Percentiles rank a stretch among this genome's conserved stretches.
phyloP scores from a whole-genome alignment of 2,888 invertebrate genomes.

The Clepsis dumicolana region DNA sequence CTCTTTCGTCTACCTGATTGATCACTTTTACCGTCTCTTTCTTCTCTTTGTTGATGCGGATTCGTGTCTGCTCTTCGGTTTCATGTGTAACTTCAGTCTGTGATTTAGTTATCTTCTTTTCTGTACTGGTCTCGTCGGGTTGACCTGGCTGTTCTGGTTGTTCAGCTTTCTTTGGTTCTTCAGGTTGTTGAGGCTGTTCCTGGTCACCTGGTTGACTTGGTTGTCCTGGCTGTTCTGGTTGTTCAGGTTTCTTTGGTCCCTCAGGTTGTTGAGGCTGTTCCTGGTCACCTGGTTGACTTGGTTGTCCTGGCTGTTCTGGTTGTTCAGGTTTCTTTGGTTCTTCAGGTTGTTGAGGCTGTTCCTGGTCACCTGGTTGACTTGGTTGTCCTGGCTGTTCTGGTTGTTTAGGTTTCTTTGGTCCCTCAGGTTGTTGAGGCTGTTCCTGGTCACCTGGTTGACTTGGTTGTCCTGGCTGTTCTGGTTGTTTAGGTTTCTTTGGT shows the following conservation, averaged over 20 bases:
- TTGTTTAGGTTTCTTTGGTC: not conserved
- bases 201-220: not conserved
- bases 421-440: not conserved
- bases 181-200: too few species aligned
- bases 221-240: not conserved
- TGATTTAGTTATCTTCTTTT: too few species aligned
- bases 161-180: too few species aligned
- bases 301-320: not conserved
- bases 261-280: not conserved
- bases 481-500: constrained; percentile 1
- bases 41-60: too few species aligned
- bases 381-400: not conserved
- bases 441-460: not conserved
- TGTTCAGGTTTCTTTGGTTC: constrained; percentile 5
- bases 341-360: not conserved
- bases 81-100: too few species aligned
- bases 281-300: not conserved
- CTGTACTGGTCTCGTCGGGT: constrained; percentile 7
- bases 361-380: not conserved
- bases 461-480: not conserved
- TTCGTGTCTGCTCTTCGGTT: too few species aligned
- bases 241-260: not conserved
- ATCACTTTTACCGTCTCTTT: too few species aligned
- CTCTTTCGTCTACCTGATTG: too few species aligned
- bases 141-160: not conserved